Evolutionary conservation across 2,888 invertebrate species (phyloP), one percentile per base, ranked within the genome.

Genomic region (Acronicta leporina): DNA sequence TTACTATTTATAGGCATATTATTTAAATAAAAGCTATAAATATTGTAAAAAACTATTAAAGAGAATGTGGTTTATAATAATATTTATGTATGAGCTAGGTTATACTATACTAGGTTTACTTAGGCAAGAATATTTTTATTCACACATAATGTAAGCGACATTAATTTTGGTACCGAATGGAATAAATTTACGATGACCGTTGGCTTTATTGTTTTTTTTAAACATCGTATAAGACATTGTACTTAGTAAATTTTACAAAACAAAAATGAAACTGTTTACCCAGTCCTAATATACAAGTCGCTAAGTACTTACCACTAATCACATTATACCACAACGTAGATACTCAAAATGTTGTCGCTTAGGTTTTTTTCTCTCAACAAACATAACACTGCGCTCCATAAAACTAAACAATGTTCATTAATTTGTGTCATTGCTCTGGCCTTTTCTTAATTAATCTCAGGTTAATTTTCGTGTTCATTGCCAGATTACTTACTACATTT

Each of bases 1-100:
- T 75, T 66, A 61, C 63, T 57, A 14, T 33, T 67, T 71, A 71
- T 63, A 55, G 63, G 27, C 47, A 20, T 75, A 68, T 63, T 75
- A 77, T 77, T 78, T 45, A 75, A 77, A 77, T 78, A 63, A 46
- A 62, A 53, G 50, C 68, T 60, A 75, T 77, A 75, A 77, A 77
- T 71, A 75, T 75, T 71, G 73, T 67, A 60, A 71, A 73, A 73
- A 61, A 41, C 60, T 63, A 71, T 77, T 68, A 73, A 77, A 66
- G 50, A 64, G 61, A 73, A 65, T 71, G 68, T 73, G 52, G 67
- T 68, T 67, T 63, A 70, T 69, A 73, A 55, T 67, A 46, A 71
- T 75, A 68, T 77, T 77, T 77, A 75, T 77, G 68, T 63, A 77
- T 71, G 65, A 77, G 68, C 43, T 75, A 70, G 63, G 59, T 68